phyloP scores from a whole-genome alignment of 2,888 invertebrate genomes.

The Heteropelma amictum region DNA sequence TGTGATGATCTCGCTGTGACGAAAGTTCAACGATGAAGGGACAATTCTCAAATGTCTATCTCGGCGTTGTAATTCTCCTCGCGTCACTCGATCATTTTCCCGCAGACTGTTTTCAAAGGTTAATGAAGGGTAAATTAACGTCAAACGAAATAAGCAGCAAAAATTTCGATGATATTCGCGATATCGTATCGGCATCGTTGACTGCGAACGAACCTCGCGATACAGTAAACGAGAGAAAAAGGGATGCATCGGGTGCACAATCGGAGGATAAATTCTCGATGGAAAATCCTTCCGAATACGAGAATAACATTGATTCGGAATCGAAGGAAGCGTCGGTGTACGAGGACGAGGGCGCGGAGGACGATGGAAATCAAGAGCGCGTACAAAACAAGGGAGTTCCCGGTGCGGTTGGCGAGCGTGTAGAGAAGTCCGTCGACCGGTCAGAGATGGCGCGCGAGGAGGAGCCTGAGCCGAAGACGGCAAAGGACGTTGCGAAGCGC shows the following conservation, averaged over 20 bases:
- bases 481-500: conserved; percentile 23
- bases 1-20: conserved; percentile 33
- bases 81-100: conserved; percentile 42
- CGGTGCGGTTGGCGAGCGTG: conserved; percentile 8
- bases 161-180: conserved; percentile 44
- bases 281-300: background rate
- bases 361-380: background rate
- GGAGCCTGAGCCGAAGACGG: conserved; percentile 2
- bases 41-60: conserved; percentile 46
- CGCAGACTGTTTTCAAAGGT: conserved; percentile 56
- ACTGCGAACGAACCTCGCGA: background rate
- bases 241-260: conserved; percentile 23
- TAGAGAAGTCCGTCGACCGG: conserved; percentile 9
- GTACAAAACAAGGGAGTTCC: conserved; percentile 25
- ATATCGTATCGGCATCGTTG: conserved; percentile 36
- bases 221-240: background rate
- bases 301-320: conserved; percentile 9
- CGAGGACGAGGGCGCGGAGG: conserved; percentile 38
- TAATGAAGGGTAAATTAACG: conserved; percentile 54
- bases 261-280: conserved; percentile 7
- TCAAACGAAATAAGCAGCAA: conserved; percentile 41
- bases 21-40: conserved; percentile 52
- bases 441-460: conserved; percentile 20
- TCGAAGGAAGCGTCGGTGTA: conserved; percentile 19
- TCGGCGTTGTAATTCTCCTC: conserved; percentile 46